Conservation (phyloP, 2,797 vertebrate genomes). For the Xenentodon cancila region DNA sequence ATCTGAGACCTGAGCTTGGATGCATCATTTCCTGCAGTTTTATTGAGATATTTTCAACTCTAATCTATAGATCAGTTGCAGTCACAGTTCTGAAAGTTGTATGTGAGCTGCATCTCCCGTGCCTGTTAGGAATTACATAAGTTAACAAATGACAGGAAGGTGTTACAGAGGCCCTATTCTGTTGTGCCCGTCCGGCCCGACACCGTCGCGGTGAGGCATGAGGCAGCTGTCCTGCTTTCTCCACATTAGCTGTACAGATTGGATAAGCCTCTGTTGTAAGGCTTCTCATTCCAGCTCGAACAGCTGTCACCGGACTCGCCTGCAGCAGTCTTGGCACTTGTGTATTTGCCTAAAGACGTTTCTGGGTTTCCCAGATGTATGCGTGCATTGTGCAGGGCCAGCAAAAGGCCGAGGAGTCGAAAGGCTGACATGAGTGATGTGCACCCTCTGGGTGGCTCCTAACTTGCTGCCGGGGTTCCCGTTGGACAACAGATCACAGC, state of each 20-base stretch:
- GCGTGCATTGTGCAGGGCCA: conserved; percentile 61
- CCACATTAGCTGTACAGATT: conserved; percentile 64
- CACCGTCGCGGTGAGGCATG: conserved; percentile 45
- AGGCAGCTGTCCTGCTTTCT: conserved; percentile 74
- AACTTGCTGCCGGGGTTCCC: conserved; percentile 40
- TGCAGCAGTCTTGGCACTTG: conserved; percentile 67
- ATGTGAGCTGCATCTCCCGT: conserved; percentile 27
- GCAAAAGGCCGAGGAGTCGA: conserved; percentile 41
- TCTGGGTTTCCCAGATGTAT: conserved; percentile 63
- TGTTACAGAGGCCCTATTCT: conserved; percentile 68
- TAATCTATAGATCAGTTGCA: conserved; percentile 29
- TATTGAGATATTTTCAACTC: not conserved
- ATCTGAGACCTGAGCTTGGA: not conserved
- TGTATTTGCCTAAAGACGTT: conserved; percentile 58
- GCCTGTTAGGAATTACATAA: conserved; percentile 59
- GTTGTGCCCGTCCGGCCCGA: conserved; percentile 39
- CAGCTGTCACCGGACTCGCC: conserved; percentile 70
- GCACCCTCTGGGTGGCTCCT: conserved; percentile 45
- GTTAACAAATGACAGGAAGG: conserved; percentile 57
- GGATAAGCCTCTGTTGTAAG: conserved; percentile 66
- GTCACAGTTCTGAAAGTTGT: conserved; percentile 28
- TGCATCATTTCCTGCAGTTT: not conserved
- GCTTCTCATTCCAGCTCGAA: conserved; percentile 44
- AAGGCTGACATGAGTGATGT: conserved; percentile 50
- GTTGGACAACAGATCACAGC: conserved; percentile 20